Evolutionary conservation across 2,888 invertebrate genomes (phyloP).

Genomic region (Lepidochitona cinerea): DNA sequence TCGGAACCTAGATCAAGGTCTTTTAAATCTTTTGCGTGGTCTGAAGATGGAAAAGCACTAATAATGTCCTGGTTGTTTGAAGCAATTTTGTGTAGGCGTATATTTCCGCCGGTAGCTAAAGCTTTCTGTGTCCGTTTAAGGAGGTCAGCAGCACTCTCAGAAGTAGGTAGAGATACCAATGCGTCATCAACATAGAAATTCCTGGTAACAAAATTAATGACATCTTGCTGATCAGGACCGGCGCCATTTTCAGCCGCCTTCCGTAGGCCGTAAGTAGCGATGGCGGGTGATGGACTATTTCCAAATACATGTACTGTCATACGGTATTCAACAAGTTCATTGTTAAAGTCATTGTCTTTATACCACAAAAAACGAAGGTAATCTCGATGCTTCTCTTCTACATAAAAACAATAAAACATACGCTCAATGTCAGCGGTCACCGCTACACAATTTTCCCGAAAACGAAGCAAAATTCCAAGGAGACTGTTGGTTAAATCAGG

Average conservation of each 20-base stretch:
- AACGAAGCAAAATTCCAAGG: slow-evolving; percentile 26
- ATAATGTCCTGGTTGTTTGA: slow-evolving; percentile 12
- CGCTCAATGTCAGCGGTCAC: slow-evolving; percentile 28
- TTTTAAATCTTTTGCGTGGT: not conserved
- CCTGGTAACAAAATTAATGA: slow-evolving; percentile 12
- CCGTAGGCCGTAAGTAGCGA: slow-evolving; percentile 14
- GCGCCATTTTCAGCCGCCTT: slow-evolving; percentile 3
- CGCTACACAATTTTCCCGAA: slow-evolving; percentile 24
- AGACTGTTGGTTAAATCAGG: slow-evolving; percentile 32
- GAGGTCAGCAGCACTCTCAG: not conserved
- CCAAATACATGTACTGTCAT: slow-evolving; percentile 26
- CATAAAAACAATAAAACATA: slow-evolving; percentile 23
- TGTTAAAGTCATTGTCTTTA: slow-evolving; percentile 10
- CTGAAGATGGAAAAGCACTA: slow-evolving; percentile 9
- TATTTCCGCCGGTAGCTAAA: not conserved
- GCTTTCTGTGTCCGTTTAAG: slow-evolving; percentile 11
- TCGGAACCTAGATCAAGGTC: not conserved
- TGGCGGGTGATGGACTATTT: slow-evolving; percentile 16
- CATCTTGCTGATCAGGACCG: not conserved
- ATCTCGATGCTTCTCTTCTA: slow-evolving; percentile 19
- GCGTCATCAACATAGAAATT: slow-evolving; percentile 24
- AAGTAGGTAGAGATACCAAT: slow-evolving; percentile 5
- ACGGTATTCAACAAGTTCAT: slow-evolving; percentile 11
- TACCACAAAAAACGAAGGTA: slow-evolving; percentile 22
- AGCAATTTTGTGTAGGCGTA: slow-evolving; percentile 19